A percentile compares a stretch with the other conserved stretches of the same genome.
Conservation (phyloP, 2,797 vertebrate genomes). For the Siniperca scherzeri region DNA sequence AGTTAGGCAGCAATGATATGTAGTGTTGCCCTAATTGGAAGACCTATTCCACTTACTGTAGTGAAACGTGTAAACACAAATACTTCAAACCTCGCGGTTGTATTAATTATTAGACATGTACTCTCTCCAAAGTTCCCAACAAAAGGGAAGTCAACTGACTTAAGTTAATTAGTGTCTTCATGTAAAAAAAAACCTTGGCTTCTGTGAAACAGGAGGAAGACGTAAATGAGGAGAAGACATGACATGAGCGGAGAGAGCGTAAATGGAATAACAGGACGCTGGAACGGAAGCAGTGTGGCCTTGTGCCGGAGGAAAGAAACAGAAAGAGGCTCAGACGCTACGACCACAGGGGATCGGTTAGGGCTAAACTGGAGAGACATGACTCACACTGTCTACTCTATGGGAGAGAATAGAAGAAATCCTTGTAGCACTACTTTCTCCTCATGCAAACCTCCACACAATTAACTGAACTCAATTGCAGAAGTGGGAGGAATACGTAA, state of each 20-base stretch:
- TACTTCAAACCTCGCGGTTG: not conserved
- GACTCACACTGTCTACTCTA: conserved; percentile 27
- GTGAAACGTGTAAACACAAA: conserved; percentile 4
- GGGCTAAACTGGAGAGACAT: conserved; percentile 23
- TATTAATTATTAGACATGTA: conserved; percentile 11
- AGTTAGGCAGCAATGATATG: not conserved
- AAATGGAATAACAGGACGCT: conserved; percentile 4
- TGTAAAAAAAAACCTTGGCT: conserved; percentile 13
- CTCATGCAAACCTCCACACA: conserved; percentile 32
- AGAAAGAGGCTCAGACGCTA: conserved; percentile 2
- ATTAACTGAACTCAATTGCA: conserved; percentile 19
- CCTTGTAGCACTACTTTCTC: conserved; percentile 22
- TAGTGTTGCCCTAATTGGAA: not conserved
- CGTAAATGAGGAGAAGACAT: not conserved
- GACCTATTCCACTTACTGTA: not conserved
- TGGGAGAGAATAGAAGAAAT: conserved; percentile 22
- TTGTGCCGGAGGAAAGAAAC: conserved; percentile 1
- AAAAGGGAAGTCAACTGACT: not conserved
- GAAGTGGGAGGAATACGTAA: conserved; percentile 31
- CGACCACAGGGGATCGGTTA: not conserved
- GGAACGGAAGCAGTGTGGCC: conserved; percentile 17
- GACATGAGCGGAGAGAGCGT: not conserved
- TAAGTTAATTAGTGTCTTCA: not conserved
- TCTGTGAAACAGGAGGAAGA: conserved; percentile 12
- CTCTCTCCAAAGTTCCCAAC: not conserved